These are phyloP conservation scores for Netelia virgata DNA, from an alignment of 2,888 invertebrate species.

Conservation along the genomic window DNA sequence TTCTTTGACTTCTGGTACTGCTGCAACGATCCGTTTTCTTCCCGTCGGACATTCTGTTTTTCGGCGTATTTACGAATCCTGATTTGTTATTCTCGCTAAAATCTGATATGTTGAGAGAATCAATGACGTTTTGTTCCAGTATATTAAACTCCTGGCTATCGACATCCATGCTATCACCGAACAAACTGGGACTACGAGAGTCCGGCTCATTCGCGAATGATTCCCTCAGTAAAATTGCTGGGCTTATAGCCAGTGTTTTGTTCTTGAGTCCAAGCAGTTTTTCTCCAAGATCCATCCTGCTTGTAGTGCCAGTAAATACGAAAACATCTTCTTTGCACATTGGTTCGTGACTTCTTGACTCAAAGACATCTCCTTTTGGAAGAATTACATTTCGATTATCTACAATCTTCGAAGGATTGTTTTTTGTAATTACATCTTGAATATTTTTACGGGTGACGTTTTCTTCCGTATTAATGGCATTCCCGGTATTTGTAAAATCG, in stretches of 20 bases:
- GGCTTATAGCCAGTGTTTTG: slow-evolving; percentile 25
- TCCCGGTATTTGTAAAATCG: slow-evolving; percentile 23
- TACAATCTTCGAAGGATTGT: neutral
- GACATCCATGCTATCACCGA: slow-evolving; percentile 87
- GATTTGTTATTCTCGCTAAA: slow-evolving; percentile 72
- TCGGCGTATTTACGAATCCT: slow-evolving; percentile 23
- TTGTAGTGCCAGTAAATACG: slow-evolving; percentile 9
- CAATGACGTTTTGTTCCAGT: slow-evolving; percentile 83
- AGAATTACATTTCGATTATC: neutral
- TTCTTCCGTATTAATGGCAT: neutral
- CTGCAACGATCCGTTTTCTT: slow-evolving; percentile 23
- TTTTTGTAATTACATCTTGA: neutral
- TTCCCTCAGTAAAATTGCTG: slow-evolving; percentile 21
- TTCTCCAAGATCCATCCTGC: neutral
- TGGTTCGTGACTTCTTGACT: neutral
- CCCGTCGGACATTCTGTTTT: neutral
- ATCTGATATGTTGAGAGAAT: slow-evolving; percentile 73
- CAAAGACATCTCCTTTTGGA: neutral
- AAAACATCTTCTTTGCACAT: slow-evolving; percentile 12
- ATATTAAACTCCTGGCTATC: slow-evolving; percentile 86
- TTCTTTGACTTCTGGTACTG: slow-evolving; percentile 16
- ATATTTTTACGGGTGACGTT: neutral
- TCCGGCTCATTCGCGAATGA: slow-evolving; percentile 55
- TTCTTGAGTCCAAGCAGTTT: neutral
- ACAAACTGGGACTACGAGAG: slow-evolving; percentile 86